Percentiles rank a stretch among this genome's conserved stretches.
Conservation (phyloP, 1,140 invertebrate species). For the Neodiprion fabricii region DNA sequence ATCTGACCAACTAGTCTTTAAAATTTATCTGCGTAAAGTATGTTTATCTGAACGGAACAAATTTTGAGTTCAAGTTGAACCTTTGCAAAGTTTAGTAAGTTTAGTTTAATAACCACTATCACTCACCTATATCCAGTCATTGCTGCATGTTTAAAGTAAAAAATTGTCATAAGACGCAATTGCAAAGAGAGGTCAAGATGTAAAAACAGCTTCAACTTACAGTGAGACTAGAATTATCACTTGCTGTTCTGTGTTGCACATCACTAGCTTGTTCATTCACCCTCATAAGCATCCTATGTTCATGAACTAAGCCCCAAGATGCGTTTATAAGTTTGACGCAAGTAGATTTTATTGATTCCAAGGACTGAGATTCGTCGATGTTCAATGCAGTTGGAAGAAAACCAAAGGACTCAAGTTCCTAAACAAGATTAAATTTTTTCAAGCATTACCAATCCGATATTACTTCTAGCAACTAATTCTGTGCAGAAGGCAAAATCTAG, state of each 20-base stretch:
- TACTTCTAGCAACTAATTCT: background rate
- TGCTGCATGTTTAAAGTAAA: slow-evolving; percentile 24
- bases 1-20: too few species aligned
- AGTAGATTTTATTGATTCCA: slow-evolving; percentile 24
- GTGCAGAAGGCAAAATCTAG: background rate
- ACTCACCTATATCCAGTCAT: slow-evolving; percentile 26
- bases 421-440: background rate
- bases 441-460: background rate
- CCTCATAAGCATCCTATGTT: slow-evolving; percentile 35
- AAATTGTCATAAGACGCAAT: slow-evolving; percentile 11
- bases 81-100: background rate
- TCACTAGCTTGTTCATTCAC: slow-evolving; percentile 33
- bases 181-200: background rate
- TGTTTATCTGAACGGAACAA: background rate
- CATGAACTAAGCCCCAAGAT: slow-evolving; percentile 34
- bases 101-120: too few species aligned
- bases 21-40: too few species aligned
- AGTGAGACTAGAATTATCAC: slow-evolving; percentile 37
- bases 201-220: slow-evolving; percentile 30
- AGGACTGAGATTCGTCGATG: slow-evolving; percentile 14
- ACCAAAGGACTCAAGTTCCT: slow-evolving; percentile 39
- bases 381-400: slow-evolving; percentile 10
- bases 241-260: slow-evolving; percentile 27
- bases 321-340: slow-evolving; percentile 35
- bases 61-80: background rate